Base-by-base conservation (phyloP, 2,113 vertebrate species). In the Rhinopomastus cyanomelas region DNA sequence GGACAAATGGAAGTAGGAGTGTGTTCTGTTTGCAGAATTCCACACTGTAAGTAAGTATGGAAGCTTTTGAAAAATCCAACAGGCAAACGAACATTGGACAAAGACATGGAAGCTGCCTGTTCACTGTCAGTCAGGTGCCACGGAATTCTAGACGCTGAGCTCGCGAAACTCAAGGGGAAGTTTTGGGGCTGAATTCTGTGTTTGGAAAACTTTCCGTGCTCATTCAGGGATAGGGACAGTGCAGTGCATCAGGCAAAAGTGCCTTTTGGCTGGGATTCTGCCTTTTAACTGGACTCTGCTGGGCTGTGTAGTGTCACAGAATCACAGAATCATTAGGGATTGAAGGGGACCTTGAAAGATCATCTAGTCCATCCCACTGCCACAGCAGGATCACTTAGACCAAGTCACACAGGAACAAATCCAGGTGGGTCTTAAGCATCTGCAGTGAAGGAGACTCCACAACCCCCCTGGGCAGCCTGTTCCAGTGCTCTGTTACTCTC, bases 11-110 rank as follows among this genome's bases (percentile, higher is more conserved):
- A 71, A 66, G 44, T 9, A n/a, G n/a, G n/a, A n/a, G n/a, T 11
- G 1, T 49, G 46, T 30, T 60, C 0, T 3, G 11, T 30, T 37
- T 19, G 11, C 69, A 66, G 36, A 42, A 44, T 71, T 84, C 56
- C 2, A 1, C 0, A 0, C 12, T 19, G 36, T 30, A 18, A 21
- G 25, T 23, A 48, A 66, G 29, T 34, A 3, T 4, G 34, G 64
- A 60, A 83, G 49, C 48, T 21, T 16, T 5, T 46, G 32, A n/a
- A 42, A 81, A 87, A 42, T 25, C 22, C 69, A 67, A 34, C 79
- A 19, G 20, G 36, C 15, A 61, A 22, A 85, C 56, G 19, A 76
- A 30, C 8, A 2, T 3, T 26, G 46, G 55, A 10, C 12, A 29
- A 32, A 80, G 59, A 1, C 1, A 1, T 32, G 64, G n/a, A 68